Percentiles rank a stretch among this genome's conserved stretches.
Evolutionary conservation across 2,113 vertebrate genomes (phyloP).

Genomic region (Puffinus mauretanicus): DNA sequence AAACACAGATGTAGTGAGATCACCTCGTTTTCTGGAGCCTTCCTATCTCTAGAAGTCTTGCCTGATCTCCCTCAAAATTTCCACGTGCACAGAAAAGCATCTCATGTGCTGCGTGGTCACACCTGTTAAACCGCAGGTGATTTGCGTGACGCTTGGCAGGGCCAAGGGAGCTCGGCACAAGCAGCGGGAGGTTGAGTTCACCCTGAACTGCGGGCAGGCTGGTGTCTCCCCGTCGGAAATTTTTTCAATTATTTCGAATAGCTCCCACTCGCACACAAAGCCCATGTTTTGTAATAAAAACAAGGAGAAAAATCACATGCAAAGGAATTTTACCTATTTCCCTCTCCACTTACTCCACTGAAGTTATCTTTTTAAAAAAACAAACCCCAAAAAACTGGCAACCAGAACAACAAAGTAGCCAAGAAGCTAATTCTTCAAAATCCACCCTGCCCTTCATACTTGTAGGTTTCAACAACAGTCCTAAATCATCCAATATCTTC

Average conservation of each 20-base stretch:
- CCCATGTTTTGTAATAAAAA: constrained; percentile 14
- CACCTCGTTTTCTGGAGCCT: constrained; percentile 30
- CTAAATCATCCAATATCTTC: background rate
- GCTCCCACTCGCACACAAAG: background rate
- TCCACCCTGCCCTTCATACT: background rate
- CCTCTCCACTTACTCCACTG: background rate
- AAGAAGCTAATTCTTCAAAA: constrained; percentile 7
- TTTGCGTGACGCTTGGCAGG: accelerated
- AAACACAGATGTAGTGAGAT: constrained; percentile 36
- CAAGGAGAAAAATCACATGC: constrained; percentile 7
- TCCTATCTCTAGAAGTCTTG: constrained; percentile 6
- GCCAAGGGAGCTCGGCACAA: background rate
- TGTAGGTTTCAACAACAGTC: background rate
- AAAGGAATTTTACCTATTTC: constrained; percentile 51
- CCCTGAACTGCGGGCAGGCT: background rate
- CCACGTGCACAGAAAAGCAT: background rate
- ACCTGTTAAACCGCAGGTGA: background rate
- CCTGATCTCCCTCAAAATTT: background rate
- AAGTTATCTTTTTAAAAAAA: background rate
- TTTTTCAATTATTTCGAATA: constrained; percentile 18
- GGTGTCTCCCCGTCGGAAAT: background rate
- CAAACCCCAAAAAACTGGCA: background rate
- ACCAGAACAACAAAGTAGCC: constrained; percentile 6
- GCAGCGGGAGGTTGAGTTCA: background rate
- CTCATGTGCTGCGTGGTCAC: accelerated